Base-by-base conservation (phyloP, 2,888 invertebrate species). In the Eupithecia vulgata region DNA sequence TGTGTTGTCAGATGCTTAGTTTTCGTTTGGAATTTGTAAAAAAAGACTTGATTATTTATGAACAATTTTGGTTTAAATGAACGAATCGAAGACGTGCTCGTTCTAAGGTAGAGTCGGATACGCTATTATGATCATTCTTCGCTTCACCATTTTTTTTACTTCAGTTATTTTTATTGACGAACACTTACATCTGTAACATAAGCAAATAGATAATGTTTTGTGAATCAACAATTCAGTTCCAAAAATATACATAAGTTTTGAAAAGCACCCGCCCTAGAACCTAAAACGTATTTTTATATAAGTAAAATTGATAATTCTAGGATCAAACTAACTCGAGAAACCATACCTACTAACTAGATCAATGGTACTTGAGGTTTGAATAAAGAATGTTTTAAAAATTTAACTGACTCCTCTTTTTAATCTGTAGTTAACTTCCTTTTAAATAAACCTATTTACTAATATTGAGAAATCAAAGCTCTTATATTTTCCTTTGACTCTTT, bases 1-100 rank as follows among this genome's bases (percentile, higher is more conserved):
- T 87, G 82, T 86, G 84, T 85, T 84, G 84, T 83, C 83, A 85
- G 78, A 83, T 82, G 81, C 79, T 81, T 70, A 67, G 73, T 76
- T 79, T 79, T 81, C 80, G 82, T 82, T 82, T 79, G 80, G 81
- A 81, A 82, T 81, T 81, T 67, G 37, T 70, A 71, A 75, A 72
- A 70, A 69, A 62, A 62, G 15, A 52, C 64, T 62, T 61, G 8
- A 30, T 65, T 45, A 59, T 66, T 34, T 34, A 34, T 61, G 30
- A 34, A 17, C 61, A 4, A 30, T 17, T 34, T 34, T 34, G 34
- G 17, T 17, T 17, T 34, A 34, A 7, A 4, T 34, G 3, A 61
- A 61, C 8, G 8, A 61, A 21, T 45, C 45, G n/a, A 45, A 45
- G 45, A 45, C 17, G 37, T 59, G 59, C 34, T 34, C 2, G 34